Evolutionary conservation across 2,888 invertebrate species (phyloP).

Genomic region (Aphodius sticticus): DNA sequence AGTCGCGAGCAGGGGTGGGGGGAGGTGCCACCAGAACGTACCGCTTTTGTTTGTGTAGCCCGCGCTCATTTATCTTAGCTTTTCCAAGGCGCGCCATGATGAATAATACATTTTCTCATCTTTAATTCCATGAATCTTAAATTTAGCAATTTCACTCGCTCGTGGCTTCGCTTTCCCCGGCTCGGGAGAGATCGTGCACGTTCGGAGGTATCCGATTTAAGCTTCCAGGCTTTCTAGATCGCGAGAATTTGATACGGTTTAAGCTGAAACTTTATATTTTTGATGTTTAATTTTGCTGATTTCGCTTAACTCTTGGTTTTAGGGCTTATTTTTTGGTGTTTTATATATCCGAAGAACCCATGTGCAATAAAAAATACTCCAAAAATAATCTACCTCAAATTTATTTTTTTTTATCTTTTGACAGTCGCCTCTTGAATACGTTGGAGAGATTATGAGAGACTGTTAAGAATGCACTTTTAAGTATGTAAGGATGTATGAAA

Average conservation of each 20-base stretch:
- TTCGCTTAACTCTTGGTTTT: neutral
- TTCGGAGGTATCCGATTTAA: conserved; percentile 9
- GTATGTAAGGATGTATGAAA: neutral
- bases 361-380: neutral
- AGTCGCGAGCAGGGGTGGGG: neutral
- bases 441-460: no score
- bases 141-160: conserved; percentile 43
- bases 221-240: neutral
- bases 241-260: conserved; percentile 18
- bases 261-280: conserved; percentile 25
- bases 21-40: conserved; percentile 35
- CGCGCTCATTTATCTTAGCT: conserved; percentile 57
- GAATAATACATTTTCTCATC: conserved; percentile 60
- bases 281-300: neutral
- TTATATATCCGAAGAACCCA: neutral
- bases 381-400: conserved; percentile 4
- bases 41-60: conserved; percentile 52
- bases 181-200: conserved; percentile 8
- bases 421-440: neutral
- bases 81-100: conserved; percentile 55
- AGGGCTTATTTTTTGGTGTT: no score
- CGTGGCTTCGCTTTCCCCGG: neutral
- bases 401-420: neutral
- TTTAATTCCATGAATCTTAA: conserved; percentile 61
- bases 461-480: neutral